phyloP scores from a whole-genome alignment of 1,140 invertebrate genomes.

The Zeugodacus cucurbitae region DNA sequence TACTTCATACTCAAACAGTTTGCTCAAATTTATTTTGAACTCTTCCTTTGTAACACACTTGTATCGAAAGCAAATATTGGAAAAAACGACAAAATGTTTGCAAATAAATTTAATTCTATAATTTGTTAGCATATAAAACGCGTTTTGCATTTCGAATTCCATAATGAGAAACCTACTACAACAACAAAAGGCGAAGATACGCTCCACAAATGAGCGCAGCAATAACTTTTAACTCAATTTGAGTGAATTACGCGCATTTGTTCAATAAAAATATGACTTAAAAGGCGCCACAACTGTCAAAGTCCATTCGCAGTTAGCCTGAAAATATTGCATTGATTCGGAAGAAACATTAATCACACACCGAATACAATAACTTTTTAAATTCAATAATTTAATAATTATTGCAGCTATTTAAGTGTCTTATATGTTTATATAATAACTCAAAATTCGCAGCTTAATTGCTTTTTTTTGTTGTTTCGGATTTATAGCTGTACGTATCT shows the following conservation, averaged over 20 bases:
- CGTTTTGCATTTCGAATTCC: slow-evolving; percentile 3
- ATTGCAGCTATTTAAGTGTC: too few relatives aligned
- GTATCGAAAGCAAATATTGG: background rate
- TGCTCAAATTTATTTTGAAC: too few relatives aligned
- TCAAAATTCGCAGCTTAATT: background rate
- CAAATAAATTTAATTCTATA: background rate
- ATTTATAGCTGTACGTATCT: background rate
- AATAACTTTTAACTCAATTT: background rate
- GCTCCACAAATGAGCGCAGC: background rate
- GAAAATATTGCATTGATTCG: background rate
- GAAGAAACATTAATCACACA: too few relatives aligned
- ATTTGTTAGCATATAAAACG: background rate
- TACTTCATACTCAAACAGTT: too few relatives aligned
- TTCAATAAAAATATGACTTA: background rate
- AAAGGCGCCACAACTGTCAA: background rate
- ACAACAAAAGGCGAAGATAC: background rate
- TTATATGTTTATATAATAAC: background rate
- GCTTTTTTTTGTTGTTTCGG: background rate
- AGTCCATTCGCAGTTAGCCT: background rate
- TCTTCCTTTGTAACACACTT: background rate
- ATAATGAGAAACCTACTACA: background rate
- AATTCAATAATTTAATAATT: too few relatives aligned
- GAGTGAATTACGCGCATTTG: background rate
- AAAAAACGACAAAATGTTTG: background rate
- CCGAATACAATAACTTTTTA: too few relatives aligned